phyloP scores from a whole-genome alignment of 2,888 invertebrate species.

The Lordiphosa andalusiaca region DNA sequence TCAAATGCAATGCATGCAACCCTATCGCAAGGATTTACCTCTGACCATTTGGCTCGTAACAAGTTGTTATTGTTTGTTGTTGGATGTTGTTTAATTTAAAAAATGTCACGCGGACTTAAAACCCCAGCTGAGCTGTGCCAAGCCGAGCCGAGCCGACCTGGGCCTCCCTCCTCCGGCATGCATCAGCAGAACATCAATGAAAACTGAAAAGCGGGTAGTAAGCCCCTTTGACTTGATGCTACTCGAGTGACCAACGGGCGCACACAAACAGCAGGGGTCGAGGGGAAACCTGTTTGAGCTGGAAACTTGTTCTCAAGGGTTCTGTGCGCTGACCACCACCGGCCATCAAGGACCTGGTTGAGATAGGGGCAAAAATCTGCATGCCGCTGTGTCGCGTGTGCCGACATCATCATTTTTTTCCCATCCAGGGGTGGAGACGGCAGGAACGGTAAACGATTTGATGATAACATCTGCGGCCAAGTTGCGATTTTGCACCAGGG shows the following conservation, averaged over 20 bases:
- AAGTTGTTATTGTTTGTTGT: slow-evolving; percentile 63
- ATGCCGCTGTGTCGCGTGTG: slow-evolving; percentile 62
- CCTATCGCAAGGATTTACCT: slow-evolving; percentile 38
- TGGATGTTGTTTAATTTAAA: slow-evolving; percentile 57
- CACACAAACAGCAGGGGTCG: slow-evolving; percentile 30
- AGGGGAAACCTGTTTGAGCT: slow-evolving; percentile 60
- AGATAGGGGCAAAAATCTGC: slow-evolving; percentile 56
- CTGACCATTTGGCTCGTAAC: slow-evolving; percentile 24
- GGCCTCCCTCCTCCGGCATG: slow-evolving; percentile 26
- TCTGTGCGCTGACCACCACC: slow-evolving; percentile 43
- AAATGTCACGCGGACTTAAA: slow-evolving; percentile 64
- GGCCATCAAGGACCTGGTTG: slow-evolving; percentile 23
- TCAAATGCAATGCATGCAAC: slow-evolving; percentile 56
- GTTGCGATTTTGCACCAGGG: slow-evolving; percentile 46
- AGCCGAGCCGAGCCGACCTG: neutral
- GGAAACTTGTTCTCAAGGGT: slow-evolving; percentile 63
- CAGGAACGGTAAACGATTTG: slow-evolving; percentile 65
- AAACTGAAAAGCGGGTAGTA: slow-evolving; percentile 52
- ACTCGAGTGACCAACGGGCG: slow-evolving; percentile 17
- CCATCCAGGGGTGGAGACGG: slow-evolving; percentile 23
- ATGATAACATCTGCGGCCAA: slow-evolving; percentile 72
- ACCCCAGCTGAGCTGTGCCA: neutral
- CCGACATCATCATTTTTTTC: slow-evolving; percentile 40
- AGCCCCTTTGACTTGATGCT: slow-evolving; percentile 69
- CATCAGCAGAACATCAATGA: slow-evolving; percentile 68